Base-by-base conservation (phyloP, 2,113 vertebrate genomes). In the Onychostruthus taczanowskii region DNA sequence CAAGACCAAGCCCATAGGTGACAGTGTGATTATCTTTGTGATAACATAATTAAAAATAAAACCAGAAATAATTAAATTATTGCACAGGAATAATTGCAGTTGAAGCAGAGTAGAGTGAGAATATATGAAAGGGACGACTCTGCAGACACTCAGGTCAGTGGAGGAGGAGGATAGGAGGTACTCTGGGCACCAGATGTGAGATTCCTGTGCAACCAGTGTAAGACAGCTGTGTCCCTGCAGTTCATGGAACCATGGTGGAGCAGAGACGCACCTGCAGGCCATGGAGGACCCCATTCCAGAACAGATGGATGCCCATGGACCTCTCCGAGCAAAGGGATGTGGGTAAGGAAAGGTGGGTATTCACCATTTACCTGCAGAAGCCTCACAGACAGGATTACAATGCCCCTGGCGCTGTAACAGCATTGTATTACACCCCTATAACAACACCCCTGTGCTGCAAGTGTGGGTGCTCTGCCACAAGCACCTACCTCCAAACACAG, bases 371-470 rank as follows among this genome's bases (percentile, higher is more conserved):
- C 16, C 9, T 9, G 30, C 24, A 58, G 61, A 75, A 66, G 35
- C 20, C 61, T 58, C 30, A 24, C 20, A 58, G 35, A 4, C 6
- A 4, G 24, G 23, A 4, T n/a, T 24, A 28, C 28, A 30, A 9
- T 4, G 55, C 6, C 30, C 15, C n/a, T n/a, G 59, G 10, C 30
- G 30, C n/a, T 58, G 43, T 28, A n/a, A 28, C 12, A 53, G 31
- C 7, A 5, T 13, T 31, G 21, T 17, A 7, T 7, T 37, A 27
- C 6, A 55, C 6, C 27, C 47, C 27, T 22, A 39, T 5, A 31
- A 46, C 22, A 37, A 53, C 1, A 31, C 10, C 7, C 10, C 22
- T 61, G 22, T 66, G 14, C 0, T 30, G 22, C 22, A n/a, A n/a
- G 41, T 18, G 15, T 47, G 39, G 28, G 27, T 35, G 13, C 24